Evolutionary conservation across 2,113 vertebrate species (phyloP).

Genomic region (Scomber japonicus): DNA sequence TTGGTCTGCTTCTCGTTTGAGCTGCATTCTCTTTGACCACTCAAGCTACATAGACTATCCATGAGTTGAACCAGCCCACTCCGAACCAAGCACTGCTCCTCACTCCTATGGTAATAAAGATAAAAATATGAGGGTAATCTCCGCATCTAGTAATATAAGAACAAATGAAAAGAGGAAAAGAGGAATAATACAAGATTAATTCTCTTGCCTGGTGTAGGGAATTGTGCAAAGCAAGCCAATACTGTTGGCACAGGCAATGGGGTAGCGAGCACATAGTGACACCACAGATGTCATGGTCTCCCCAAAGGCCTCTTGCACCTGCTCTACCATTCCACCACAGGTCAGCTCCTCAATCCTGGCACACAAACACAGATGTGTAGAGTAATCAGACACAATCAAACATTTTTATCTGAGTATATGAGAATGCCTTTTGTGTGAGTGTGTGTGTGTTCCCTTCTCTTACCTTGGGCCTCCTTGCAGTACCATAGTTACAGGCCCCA

Average conservation of each 20-base stretch:
- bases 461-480: constrained; percentile 97
- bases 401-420: background rate
- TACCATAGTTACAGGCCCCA: constrained; percentile 97
- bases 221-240: constrained; percentile 97
- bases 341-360: constrained; percentile 95
- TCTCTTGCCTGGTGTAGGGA: constrained; percentile 92
- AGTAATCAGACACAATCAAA: background rate
- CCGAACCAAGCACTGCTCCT: constrained; percentile 96
- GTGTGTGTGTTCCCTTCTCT: background rate
- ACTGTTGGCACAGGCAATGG: constrained; percentile 98
- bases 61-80: constrained; percentile 98
- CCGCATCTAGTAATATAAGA: background rate
- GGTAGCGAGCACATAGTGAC: constrained; percentile 95
- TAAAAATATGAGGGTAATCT: background rate
- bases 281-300: constrained; percentile 99
- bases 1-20: constrained; percentile 97
- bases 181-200: background rate
- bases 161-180: background rate
- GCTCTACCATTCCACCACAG: constrained; percentile 98
- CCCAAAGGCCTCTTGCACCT: constrained; percentile 97
- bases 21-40: constrained; percentile 94
- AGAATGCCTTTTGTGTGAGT: background rate
- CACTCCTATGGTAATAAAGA: constrained; percentile 86
- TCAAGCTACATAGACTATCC: constrained; percentile 96
- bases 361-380: constrained; percentile 28